A percentile compares a stretch with the other conserved stretches of the same genome.
Evolutionary conservation across 2,113 vertebrate species (phyloP).

Genomic region (Ctenomys sociabilis): DNA sequence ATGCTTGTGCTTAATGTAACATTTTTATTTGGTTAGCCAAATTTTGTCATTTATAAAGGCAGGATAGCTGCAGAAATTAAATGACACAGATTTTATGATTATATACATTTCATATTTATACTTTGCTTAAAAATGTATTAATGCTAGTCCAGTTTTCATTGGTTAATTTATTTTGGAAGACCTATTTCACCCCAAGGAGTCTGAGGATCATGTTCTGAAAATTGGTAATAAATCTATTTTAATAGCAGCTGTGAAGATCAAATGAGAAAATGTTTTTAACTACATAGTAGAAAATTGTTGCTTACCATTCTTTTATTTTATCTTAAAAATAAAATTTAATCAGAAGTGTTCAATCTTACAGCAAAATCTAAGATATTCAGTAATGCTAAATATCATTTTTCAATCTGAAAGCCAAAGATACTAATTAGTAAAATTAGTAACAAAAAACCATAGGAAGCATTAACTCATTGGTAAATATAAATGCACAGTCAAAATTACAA

Average conservation of each 20-base stretch:
- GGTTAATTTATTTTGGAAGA: slow-evolving; percentile 19
- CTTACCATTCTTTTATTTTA: not conserved
- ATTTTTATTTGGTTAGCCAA: not conserved
- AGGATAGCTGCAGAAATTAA: not conserved
- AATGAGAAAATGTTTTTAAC: not conserved
- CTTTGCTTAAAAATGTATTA: not conserved
- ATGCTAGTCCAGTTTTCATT: not conserved
- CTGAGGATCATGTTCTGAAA: not conserved
- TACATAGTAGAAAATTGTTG: not conserved
- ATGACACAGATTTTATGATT: not conserved
- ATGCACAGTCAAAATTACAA: not conserved
- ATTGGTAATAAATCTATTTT: not conserved
- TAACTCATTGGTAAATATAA: not conserved
- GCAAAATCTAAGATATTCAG: not conserved
- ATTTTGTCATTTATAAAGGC: not conserved
- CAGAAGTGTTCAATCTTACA: not conserved
- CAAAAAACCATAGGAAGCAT: not conserved
- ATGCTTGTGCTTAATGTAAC: not conserved
- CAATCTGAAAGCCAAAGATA: not conserved
- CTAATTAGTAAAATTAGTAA: not conserved
- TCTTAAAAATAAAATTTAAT: slow-evolving; percentile 39
- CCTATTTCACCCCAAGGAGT: not conserved
- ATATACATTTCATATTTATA: not conserved
- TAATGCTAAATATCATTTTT: not conserved
- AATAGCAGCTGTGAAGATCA: not conserved